Conservation (phyloP, 2,797 vertebrate genomes). For the Pantherophis vulpinus region DNA sequence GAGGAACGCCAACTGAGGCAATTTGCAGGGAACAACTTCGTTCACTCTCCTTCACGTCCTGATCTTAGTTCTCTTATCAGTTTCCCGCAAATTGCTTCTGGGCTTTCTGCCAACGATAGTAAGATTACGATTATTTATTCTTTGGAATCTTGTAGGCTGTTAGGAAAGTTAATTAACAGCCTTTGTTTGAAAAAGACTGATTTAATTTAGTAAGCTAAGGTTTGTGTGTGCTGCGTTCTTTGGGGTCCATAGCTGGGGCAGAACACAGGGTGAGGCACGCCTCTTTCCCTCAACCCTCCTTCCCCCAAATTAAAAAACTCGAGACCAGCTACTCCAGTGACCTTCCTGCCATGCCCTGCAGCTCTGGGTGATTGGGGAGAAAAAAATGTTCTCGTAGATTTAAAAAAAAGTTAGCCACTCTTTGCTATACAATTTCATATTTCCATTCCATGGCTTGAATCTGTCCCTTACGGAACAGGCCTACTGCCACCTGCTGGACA, state of each 20-base stretch:
- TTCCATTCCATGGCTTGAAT: neutral
- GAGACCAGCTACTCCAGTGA: neutral
- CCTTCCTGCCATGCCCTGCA: neutral
- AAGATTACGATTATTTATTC: too few species aligned
- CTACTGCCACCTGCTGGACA: neutral
- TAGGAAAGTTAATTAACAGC: too few species aligned
- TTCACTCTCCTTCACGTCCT: too few species aligned
- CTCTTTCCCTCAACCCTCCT: neutral
- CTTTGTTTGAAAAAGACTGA: too few species aligned
- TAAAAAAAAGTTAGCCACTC: neutral
- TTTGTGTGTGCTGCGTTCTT: too few species aligned
- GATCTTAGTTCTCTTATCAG: too few species aligned
- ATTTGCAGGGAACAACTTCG: too few species aligned
- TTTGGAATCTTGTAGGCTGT: too few species aligned
- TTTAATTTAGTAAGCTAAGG: too few species aligned
- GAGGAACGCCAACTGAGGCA: rapidly evolving
- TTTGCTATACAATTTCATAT: neutral
- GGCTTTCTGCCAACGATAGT: too few species aligned
- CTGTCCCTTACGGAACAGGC: neutral
- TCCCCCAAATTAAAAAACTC: neutral
- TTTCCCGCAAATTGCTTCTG: too few species aligned
- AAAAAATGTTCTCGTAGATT: neutral
- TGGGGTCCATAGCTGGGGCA: too few species aligned
- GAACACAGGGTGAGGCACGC: neutral
- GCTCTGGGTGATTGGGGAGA: neutral